phyloP scores from a whole-genome alignment of 1,140 invertebrate genomes.

The Cataglyphis hispanica region DNA sequence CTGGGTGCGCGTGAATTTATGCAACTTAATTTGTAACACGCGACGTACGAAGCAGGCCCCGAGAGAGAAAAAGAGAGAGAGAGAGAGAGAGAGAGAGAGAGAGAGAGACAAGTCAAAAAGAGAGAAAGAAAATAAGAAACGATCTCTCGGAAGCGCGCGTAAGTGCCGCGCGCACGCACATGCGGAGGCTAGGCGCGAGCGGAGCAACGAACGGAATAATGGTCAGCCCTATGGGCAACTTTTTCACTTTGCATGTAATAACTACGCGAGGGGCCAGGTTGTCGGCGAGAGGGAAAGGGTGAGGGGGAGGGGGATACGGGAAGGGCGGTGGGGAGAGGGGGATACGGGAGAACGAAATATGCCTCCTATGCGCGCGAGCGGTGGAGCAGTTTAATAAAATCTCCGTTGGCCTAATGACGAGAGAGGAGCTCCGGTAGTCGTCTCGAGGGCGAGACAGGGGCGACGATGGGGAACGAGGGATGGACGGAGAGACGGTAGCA shows the following conservation, averaged over 20 bases:
- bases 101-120: too few species aligned
- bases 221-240: constrained; percentile 72
- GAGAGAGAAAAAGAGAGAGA: neutral
- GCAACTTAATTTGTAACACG: constrained; percentile 75
- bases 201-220: constrained; percentile 59
- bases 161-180: constrained; percentile 49
- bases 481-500: constrained; percentile 57
- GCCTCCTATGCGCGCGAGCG: constrained; percentile 37
- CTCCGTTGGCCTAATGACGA: constrained; percentile 71
- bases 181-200: constrained; percentile 1
- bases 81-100: too few species aligned
- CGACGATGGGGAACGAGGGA: constrained; percentile 57
- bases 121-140: neutral
- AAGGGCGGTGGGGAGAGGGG: too few species aligned
- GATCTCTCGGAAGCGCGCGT: constrained; percentile 28
- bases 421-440: constrained; percentile 63
- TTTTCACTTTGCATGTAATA: constrained; percentile 76
- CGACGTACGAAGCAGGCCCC: constrained; percentile 34
- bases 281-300: neutral
- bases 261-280: constrained; percentile 14
- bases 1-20: constrained; percentile 70
- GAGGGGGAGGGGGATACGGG: too few species aligned
- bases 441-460: constrained; percentile 35
- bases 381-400: constrained; percentile 71
- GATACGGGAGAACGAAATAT: constrained; percentile 6